These are phyloP conservation scores for Chelmon rostratus DNA, from an alignment of 2,797 vertebrate species.

Conservation along the genomic window DNA sequence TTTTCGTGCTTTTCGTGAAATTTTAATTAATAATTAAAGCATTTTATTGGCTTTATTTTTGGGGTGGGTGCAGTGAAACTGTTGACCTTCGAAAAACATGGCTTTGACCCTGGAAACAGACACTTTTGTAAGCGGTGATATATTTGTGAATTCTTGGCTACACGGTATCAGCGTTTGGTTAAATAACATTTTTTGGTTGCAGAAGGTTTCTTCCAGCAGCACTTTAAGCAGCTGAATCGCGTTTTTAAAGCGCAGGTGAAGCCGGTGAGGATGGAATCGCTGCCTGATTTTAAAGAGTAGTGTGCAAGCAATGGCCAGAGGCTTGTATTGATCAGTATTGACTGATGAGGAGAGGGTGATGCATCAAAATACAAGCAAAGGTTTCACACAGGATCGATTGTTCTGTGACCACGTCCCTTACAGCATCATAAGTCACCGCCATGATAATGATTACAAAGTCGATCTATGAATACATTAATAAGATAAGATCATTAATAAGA, in stretches of 20 bases:
- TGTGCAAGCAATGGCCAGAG: background rate
- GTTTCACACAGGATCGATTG: conserved; percentile 3
- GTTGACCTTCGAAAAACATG: background rate
- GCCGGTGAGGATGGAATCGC: background rate
- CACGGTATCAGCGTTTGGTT: background rate
- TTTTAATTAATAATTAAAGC: background rate
- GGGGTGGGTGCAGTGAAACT: background rate
- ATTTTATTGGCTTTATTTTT: background rate
- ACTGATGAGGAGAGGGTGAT: conserved; percentile 25
- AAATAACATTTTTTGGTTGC: background rate
- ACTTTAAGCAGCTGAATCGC: background rate
- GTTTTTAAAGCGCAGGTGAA: background rate
- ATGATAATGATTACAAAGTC: background rate
- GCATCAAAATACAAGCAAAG: conserved; percentile 8
- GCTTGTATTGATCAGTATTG: conserved; percentile 15
- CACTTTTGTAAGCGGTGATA: background rate
- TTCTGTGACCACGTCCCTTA: background rate
- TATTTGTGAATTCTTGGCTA: background rate
- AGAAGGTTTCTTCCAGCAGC: background rate
- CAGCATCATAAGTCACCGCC: background rate
- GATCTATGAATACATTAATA: background rate
- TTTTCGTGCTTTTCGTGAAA: background rate
- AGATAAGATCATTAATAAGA: too few relatives aligned
- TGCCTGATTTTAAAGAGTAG: conserved; percentile 7
- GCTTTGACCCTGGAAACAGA: too few relatives aligned